Evolutionary conservation across 2,113 vertebrate species (phyloP).

Genomic region (Sprattus sprattus): DNA sequence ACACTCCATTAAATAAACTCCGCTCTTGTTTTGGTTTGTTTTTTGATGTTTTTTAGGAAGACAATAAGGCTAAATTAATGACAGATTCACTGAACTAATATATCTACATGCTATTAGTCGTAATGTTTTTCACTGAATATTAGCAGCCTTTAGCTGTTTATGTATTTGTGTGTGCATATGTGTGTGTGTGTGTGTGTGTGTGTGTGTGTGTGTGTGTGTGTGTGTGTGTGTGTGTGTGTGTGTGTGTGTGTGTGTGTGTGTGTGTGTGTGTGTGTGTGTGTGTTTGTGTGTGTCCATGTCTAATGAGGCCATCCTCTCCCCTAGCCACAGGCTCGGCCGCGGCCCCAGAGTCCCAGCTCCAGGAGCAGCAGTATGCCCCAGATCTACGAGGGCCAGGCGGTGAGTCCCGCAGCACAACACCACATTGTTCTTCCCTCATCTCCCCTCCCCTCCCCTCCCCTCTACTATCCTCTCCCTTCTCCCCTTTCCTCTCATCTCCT

Average conservation of each 20-base stretch:
- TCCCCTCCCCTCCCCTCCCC: background rate
- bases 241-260: background rate
- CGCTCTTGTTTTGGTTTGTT: background rate
- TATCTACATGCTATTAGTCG: background rate
- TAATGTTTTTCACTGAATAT: background rate
- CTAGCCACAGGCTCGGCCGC: slow-evolving; percentile 34
- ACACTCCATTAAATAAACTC: background rate
- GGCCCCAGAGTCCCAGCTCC: slow-evolving; percentile 25
- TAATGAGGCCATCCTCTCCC: slow-evolving; percentile 22
- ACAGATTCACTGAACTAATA: background rate
- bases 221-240: background rate
- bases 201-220: background rate
- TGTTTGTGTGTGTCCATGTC: background rate
- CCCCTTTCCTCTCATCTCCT: background rate
- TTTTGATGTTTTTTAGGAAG: background rate
- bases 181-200: background rate
- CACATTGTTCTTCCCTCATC: background rate
- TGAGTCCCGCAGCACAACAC: slow-evolving; percentile 28
- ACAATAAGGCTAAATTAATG: background rate
- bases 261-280: background rate
- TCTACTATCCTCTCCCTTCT: background rate
- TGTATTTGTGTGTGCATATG: background rate
- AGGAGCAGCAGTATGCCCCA: slow-evolving; percentile 27
- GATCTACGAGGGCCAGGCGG: slow-evolving; percentile 41
- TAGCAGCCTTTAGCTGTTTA: background rate